phyloP scores from a whole-genome alignment of 2,113 vertebrate genomes.

The Anoplopoma fimbria region DNA sequence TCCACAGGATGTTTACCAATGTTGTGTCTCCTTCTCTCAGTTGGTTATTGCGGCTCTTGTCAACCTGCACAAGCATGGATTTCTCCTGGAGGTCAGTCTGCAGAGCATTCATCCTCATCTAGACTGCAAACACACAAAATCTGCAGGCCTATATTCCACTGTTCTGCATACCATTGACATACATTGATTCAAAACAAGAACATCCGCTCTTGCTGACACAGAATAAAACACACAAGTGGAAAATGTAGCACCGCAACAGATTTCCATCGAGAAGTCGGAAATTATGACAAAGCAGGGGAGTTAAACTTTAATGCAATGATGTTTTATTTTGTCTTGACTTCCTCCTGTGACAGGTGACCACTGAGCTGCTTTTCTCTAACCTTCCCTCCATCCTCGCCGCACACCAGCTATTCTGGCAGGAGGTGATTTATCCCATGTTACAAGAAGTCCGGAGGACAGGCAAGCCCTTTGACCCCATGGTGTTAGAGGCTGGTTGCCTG shows the following conservation, averaged over 20 bases:
- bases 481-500: conserved; percentile 83
- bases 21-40: conserved; percentile 68
- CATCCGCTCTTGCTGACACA: conserved; percentile 56
- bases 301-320: conserved; percentile 8
- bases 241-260: conserved; percentile 36
- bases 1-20: conserved; percentile 38
- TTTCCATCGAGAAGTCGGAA: conserved; percentile 74
- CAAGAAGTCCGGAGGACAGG: conserved; percentile 77
- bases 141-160: conserved; percentile 42
- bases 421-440: conserved; percentile 85
- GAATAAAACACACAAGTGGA: conserved; percentile 47
- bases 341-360: conserved; percentile 75
- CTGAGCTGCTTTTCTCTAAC: conserved; percentile 84
- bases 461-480: conserved; percentile 84
- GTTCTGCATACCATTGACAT: conserved; percentile 49
- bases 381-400: conserved; percentile 81
- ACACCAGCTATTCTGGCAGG: conserved; percentile 86
- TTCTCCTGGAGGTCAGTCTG: conserved; percentile 86
- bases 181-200: conserved; percentile 30
- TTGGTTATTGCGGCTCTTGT: conserved; percentile 84
- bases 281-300: conserved; percentile 48
- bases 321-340: conserved; percentile 27
- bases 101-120: neutral
- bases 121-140: conserved; percentile 15
- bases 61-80: conserved; percentile 81